Evolutionary conservation across 2,113 vertebrate species (phyloP).

Genomic region (Datnioides undecimradiatus): DNA sequence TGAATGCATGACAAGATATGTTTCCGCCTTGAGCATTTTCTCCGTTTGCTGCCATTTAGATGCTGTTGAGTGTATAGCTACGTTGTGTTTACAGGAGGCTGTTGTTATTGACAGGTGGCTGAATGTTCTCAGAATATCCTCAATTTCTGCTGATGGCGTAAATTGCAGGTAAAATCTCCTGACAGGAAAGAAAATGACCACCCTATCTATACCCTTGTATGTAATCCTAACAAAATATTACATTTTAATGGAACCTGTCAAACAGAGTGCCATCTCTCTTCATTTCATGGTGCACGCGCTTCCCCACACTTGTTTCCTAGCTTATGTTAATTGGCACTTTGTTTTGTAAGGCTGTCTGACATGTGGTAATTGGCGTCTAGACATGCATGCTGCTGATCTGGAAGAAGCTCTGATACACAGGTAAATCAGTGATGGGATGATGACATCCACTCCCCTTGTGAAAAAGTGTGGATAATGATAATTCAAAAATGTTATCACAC

Average conservation of each 20-base stretch:
- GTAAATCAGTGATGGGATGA: neutral
- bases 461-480: neutral
- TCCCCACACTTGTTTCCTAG: neutral
- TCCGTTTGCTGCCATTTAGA: neutral
- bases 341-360: neutral
- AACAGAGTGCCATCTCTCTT: neutral
- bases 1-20: neutral
- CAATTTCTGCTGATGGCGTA: neutral
- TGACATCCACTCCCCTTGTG: neutral
- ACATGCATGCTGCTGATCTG: neutral
- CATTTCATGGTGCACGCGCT: neutral
- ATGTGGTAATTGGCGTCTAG: neutral
- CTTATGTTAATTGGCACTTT: neutral
- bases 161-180: slow-evolving; percentile 13
- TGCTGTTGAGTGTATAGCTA: neutral
- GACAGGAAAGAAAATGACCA: neutral
- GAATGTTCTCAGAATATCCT: slow-evolving; percentile 1
- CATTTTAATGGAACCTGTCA: slow-evolving; percentile 19
- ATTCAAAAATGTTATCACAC: neutral
- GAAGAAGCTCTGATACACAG: neutral
- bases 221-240: neutral
- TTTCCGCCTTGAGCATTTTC: neutral
- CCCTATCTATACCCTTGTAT: neutral
- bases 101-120: slow-evolving; percentile 33
- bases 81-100: neutral